Percentiles rank a stretch among this genome's conserved stretches.
Evolutionary conservation across 2,797 vertebrate genomes (phyloP).

Genomic region (Loris lydekkerianus): DNA sequence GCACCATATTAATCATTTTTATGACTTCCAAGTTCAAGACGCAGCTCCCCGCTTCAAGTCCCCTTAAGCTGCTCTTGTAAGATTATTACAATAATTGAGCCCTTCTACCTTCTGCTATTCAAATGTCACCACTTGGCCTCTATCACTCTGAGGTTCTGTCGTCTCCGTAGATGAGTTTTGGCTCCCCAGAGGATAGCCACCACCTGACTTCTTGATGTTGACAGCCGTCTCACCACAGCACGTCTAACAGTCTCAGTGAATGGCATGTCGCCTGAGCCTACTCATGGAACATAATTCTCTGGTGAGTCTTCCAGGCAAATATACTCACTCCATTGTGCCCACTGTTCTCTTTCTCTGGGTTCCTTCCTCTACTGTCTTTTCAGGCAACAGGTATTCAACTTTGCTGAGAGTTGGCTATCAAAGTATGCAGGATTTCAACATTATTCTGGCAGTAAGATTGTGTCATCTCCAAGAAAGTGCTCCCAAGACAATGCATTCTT

Average conservation of each 20-base stretch:
- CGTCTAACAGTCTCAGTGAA: neutral
- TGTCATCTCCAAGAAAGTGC: neutral
- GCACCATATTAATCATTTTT: neutral
- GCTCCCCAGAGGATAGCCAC: neutral
- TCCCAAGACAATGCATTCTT: neutral
- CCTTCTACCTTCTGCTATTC: neutral
- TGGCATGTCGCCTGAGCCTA: neutral
- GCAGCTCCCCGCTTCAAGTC: neutral
- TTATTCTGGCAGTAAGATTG: neutral
- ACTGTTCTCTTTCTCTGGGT: neutral
- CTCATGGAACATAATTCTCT: neutral
- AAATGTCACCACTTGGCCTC: neutral
- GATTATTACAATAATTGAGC: neutral
- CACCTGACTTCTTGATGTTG: neutral
- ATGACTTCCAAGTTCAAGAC: neutral
- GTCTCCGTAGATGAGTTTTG: neutral
- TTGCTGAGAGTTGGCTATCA: neutral
- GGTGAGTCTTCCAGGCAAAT: neutral
- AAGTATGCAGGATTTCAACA: neutral
- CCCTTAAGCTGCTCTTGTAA: neutral
- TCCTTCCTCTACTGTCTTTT: neutral
- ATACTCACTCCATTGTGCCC: no score
- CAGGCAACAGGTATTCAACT: neutral
- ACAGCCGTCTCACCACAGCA: neutral
- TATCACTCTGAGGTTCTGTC: neutral